Evolutionary conservation across 2,888 invertebrate species (phyloP), one percentile per base, ranked within the genome.

Genomic region (Anticlea derivata): DNA sequence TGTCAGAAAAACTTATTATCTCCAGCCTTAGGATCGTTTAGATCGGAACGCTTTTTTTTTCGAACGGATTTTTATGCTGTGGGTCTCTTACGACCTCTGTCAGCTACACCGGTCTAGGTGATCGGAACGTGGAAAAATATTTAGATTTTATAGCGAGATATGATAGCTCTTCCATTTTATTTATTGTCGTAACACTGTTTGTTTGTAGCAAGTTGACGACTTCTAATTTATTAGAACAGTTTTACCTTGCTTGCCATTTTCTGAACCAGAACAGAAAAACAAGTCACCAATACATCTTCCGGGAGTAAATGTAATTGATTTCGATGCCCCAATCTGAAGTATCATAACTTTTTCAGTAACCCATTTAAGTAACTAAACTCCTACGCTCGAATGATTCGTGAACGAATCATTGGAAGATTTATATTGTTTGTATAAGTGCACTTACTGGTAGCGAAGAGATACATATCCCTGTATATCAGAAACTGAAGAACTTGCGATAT

Each of bases 371-470:
- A 22, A 6, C 4, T 26, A 26, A 26, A 26, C n/a, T 8, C n/a
- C 8, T 26, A n/a, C 8, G 26, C 8, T 8, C 4, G 3, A 27
- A 5, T 27, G 2, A n/a, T 8, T 34, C 29, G 10, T 22, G 7
- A 23, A 31, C 30, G 22, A 11, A 23, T 7, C 7, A 33, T 12
- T 41, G 7, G 8, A 7, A 60, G 71, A 74, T 78, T 75, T 78
- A 77, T 78, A 61, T 60, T 79, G 73, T 78, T 79, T 75, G 65
- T 71, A 66, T 60, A 65, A 71, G 59, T 77, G 75, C 73, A 76
- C 66, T 71, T 68, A 64, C 66, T 73, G 65, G 64, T 71, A 67
- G 61, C 52, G 49, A 51, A 51, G 65, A 67, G 65, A 70, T 61
- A 66, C 60, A 68, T 62, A 68, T 55, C 55, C 41, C 48, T 56